Evolutionary conservation across 2,113 vertebrate genomes (phyloP), one percentile per base, ranked within the genome.

Genomic region (Carettochelys insculpta): DNA sequence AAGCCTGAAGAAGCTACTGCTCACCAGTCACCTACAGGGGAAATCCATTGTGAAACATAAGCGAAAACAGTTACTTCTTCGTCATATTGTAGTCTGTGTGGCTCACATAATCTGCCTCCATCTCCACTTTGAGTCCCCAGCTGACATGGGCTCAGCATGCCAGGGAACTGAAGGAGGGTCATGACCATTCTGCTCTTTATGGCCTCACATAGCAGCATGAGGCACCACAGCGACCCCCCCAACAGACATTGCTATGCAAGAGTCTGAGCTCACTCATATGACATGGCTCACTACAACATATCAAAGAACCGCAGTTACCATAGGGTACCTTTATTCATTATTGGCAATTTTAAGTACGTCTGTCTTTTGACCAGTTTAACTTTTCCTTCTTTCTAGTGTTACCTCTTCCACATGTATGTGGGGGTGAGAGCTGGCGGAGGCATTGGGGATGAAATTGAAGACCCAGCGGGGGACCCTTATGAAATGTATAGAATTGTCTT

Each of bases 321-420:
- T 22, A 38, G 9, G n/a, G 61, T 68, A 68, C 38, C n/a, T 68
- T 68, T 68, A 68, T 68, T 38, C 61, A 68, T 22, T 68, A 8
- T 9, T 9, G 83, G 52, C 83, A 0, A n/a, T 25, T 12, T 31
- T 50, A 90, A 87, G 75, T 61, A 65, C n/a, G 24, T 38, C 8
- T 51, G 48, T 38, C 38, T 80, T 79, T n/a, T 53, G 20, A 53
- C 41, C n/a, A 38, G 24, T 43, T 38, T 48, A 68, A 53, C 61
- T 86, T 86, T 76, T 47, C 83, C 41, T 91, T 27, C 31, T 50
- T 85, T 86, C 52, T 92, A 99, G 99, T 99, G 99, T 94, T 99
- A 99, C 93, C 97, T 99, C 20, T 99, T 99, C 97, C 99, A 99
- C 97, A 99, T 99, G 99, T 99, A 99, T 3, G 99, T 99, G 50